Evolutionary conservation across 2,888 invertebrate genomes (phyloP), one percentile per base, ranked within the genome.

Genomic region (Acanthosepion esculentum): DNA sequence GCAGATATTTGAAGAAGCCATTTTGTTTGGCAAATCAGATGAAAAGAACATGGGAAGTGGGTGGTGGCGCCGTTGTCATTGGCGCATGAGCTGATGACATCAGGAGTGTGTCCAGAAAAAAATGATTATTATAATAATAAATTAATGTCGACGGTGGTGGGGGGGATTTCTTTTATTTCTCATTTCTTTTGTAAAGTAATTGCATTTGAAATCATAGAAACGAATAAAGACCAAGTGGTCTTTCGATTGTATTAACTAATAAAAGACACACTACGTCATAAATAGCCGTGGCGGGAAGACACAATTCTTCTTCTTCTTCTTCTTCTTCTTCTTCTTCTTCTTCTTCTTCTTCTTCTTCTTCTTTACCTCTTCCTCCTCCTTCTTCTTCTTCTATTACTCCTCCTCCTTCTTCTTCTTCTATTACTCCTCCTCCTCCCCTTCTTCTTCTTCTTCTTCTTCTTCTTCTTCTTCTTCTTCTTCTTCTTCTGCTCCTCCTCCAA

Each of bases 381-480:
- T n/a, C 8, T 78, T 78, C 29, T 6, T 6, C 26, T 29, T 29
- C 10, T 78, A 7, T 33, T n/a, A 1, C 12, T 78, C 59, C 23
- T n/a, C n/a, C 12, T n/a, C 18, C 3, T 15, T 18, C 18, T 15
- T 18, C 33, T 78, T n/a, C 33, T n/a, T n/a, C 33, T n/a, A 12
- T 78, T 78, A 18, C 6, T 59, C n/a, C 5, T n/a, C n/a, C 10
- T 78, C 78, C 15, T 78, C 29, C n/a, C n/a, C n/a, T 78, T 33
- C n/a, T 78, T 78, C 12, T 78, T 78, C 78, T 26, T 29, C 29
- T 29, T 29, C 64, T 64, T 1, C 10, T 29, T 2, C 18, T 78
- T 0, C 1, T 10, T 0, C n/a, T 10, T 0, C 15, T 78, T 0
- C n/a, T n/a, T n/a, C 10, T 78, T 10, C 0, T 29, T n/a, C 4